These are phyloP conservation scores for Turritopsis dohrnii DNA, from an alignment of 30 jellyfish, hydroid and myxozoan genomes.

Conservation along the genomic window DNA sequence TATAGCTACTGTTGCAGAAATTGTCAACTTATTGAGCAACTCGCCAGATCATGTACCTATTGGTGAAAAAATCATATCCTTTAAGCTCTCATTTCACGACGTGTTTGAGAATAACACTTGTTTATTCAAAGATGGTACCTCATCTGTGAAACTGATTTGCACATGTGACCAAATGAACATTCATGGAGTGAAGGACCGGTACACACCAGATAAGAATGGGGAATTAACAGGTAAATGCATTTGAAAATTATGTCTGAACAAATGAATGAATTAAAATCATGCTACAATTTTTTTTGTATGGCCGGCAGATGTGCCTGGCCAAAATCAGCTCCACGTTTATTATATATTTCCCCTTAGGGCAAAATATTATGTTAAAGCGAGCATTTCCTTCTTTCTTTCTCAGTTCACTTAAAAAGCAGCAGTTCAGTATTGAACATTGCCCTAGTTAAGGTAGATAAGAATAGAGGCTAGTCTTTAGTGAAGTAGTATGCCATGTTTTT, in stretches of 20 bases:
- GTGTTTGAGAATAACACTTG: slow-evolving; percentile 12
- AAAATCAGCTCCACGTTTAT: no score
- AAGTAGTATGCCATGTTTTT: no score
- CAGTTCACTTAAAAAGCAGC: no score
- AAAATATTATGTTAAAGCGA: no score
- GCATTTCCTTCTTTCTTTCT: no score
- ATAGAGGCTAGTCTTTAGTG: no score
- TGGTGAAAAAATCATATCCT: slow-evolving; percentile 21
- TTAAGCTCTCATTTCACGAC: slow-evolving; percentile 14
- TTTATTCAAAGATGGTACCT: background rate
- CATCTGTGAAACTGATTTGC: slow-evolving; percentile 10
- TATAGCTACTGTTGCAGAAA: slow-evolving; percentile 20
- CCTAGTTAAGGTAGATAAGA: no score
- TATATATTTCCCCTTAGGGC: no score
- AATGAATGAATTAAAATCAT: no score
- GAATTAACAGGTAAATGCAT: background rate
- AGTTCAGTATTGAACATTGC: no score
- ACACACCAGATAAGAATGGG: slow-evolving; percentile 26
- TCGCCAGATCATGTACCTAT: slow-evolving; percentile 16
- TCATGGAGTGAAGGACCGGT: slow-evolving; percentile 5
- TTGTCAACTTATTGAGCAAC: slow-evolving; percentile 13
- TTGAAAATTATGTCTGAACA: background rate
- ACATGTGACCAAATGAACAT: slow-evolving; percentile 17
- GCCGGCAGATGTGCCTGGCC: no score
- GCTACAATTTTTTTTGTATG: no score